Percentiles rank a stretch among this genome's conserved stretches.
Evolutionary conservation across 2,888 invertebrate genomes (phyloP).

Genomic region (Lithophane semibrunnea): DNA sequence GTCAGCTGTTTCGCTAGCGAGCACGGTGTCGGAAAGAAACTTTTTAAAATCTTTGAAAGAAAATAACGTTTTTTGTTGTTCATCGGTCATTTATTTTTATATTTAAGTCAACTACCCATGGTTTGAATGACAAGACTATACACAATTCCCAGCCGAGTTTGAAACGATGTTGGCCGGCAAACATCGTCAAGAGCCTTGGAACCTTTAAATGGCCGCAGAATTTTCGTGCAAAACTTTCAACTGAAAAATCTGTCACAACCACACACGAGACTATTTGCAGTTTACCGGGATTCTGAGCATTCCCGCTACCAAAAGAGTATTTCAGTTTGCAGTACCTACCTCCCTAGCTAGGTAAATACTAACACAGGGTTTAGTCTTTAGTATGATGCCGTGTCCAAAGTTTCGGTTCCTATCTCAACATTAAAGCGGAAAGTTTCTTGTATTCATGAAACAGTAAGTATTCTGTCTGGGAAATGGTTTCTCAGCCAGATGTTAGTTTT

Average conservation of each 20-base stretch:
- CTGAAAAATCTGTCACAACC: conserved; percentile 41
- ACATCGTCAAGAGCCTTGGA: conserved; percentile 25
- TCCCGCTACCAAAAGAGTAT: background rate
- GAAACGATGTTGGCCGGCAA: conserved; percentile 46
- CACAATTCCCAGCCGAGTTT: conserved; percentile 46
- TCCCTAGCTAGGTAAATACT: background rate
- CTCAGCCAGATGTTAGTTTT: conserved; percentile 26
- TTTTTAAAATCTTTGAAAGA: no score
- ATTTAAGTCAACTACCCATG: no score
- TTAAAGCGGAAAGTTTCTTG: conserved; percentile 39
- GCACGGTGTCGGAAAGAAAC: no score
- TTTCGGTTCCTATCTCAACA: conserved; percentile 30
- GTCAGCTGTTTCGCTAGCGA: no score
- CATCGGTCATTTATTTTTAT: no score
- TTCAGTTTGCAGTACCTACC: background rate
- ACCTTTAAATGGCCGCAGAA: conserved; percentile 38
- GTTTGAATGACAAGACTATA: no score
- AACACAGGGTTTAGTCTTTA: background rate
- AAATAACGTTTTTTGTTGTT: no score
- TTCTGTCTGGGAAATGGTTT: conserved; percentile 19
- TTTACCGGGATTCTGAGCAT: background rate
- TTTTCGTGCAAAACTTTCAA: conserved; percentile 30
- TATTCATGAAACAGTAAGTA: conserved; percentile 15
- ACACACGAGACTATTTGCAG: conserved; percentile 30
- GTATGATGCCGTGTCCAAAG: conserved; percentile 9